Evolutionary conservation across 2,888 invertebrate species (phyloP).

Genomic region (Brachypalpus laphriformis): DNA sequence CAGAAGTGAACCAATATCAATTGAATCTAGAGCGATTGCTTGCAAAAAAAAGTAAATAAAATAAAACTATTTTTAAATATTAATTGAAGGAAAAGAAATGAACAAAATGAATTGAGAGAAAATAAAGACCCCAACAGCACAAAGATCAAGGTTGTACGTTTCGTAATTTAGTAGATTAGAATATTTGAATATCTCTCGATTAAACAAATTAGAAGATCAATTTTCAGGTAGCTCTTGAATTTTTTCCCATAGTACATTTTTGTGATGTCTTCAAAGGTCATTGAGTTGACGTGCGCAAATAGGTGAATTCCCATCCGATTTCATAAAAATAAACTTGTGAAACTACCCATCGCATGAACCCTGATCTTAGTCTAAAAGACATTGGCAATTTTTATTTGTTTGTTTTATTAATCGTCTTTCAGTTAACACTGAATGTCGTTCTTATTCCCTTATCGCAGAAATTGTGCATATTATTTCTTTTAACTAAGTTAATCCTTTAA

Average conservation of each 20-base stretch:
- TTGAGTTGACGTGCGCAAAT: neutral
- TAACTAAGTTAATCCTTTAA: too few relatives aligned
- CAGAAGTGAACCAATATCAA: conserved; percentile 27
- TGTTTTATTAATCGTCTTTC: too few relatives aligned
- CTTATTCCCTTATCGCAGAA: too few relatives aligned
- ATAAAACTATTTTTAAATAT: conserved; percentile 60
- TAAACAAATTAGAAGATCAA: conserved; percentile 37
- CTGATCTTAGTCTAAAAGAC: too few relatives aligned
- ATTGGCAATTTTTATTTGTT: too few relatives aligned
- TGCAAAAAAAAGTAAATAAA: neutral
- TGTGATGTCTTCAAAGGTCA: neutral
- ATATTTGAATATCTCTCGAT: conserved; percentile 25
- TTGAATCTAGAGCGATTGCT: conserved; percentile 59
- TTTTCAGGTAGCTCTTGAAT: conserved; percentile 35
- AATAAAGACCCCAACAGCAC: conserved; percentile 25
- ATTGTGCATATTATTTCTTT: too few relatives aligned
- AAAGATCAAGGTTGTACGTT: conserved; percentile 71
- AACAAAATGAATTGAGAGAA: conserved; percentile 35
- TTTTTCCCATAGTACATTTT: neutral
- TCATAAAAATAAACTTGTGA: too few relatives aligned
- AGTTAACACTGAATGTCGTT: too few relatives aligned
- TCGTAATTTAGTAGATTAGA: conserved; percentile 53
- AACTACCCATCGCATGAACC: neutral
- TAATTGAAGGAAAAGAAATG: conserved; percentile 54
- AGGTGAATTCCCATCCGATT: neutral